These are phyloP conservation scores for Opisthocomus hoazin DNA, from an alignment of 2,113 vertebrate genomes.

Conservation along the genomic window DNA sequence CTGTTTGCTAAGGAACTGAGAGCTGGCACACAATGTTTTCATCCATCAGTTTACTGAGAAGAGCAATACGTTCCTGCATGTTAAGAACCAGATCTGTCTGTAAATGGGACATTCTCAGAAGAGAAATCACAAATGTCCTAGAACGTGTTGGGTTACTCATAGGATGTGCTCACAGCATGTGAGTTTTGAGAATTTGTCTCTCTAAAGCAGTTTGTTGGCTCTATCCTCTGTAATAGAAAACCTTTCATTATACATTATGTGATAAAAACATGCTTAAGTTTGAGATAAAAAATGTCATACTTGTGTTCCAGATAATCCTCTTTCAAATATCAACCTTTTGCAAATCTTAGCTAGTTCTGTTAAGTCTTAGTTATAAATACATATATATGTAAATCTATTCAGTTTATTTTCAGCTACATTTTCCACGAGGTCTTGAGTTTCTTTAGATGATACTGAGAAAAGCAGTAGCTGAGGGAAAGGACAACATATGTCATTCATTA, in stretches of 20 bases:
- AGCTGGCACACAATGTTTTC: neutral
- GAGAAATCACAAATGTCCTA: neutral
- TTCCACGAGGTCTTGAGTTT: neutral
- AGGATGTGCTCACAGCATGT: neutral
- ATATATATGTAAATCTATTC: neutral
- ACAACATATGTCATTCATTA: fast-evolving
- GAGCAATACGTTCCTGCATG: neutral
- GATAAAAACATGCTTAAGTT: neutral
- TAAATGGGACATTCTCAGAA: neutral
- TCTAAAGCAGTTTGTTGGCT: neutral
- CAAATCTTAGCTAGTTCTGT: no score
- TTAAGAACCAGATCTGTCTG: neutral
- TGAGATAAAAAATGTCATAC: neutral
- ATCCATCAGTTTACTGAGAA: neutral
- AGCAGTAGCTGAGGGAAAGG: neutral
- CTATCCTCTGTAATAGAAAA: neutral
- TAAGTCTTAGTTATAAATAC: no score
- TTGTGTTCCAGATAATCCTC: neutral
- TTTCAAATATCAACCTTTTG: neutral
- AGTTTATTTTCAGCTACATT: neutral
- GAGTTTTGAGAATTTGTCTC: neutral
- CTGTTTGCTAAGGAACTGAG: neutral
- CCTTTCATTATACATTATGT: neutral
- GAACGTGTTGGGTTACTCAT: neutral
- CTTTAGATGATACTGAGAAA: neutral